Conservation (phyloP, 1,140 invertebrate species). For the Sipha flava region DNA sequence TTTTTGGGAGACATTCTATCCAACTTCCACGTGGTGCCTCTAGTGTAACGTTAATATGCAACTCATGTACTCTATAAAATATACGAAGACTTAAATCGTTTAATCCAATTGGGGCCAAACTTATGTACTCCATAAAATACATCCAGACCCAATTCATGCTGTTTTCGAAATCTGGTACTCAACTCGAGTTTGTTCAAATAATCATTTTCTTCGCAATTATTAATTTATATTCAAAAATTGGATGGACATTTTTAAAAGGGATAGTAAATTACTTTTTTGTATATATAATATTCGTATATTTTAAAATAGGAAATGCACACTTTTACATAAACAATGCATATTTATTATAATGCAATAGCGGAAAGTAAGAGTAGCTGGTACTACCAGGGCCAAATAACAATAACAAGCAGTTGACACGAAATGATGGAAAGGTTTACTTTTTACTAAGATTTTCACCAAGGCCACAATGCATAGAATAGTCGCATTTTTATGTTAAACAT, state of each 20-base stretch:
- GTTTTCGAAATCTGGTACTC: too few species aligned
- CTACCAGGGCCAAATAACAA: slow-evolving; percentile 18
- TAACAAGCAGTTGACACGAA: slow-evolving; percentile 25
- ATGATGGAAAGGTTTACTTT: slow-evolving; percentile 17
- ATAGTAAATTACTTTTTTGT: neutral
- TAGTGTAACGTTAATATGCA: too few species aligned
- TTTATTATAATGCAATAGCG: neutral
- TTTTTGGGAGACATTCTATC: too few species aligned
- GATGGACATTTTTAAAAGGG: too few species aligned
- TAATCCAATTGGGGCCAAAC: too few species aligned
- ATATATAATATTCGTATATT: neutral
- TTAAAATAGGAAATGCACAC: neutral
- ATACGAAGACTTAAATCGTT: too few species aligned
- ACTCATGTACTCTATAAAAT: too few species aligned
- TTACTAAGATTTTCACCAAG: neutral
- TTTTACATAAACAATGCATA: neutral
- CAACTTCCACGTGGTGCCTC: too few species aligned
- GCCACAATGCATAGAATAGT: neutral
- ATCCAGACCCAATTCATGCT: too few species aligned
- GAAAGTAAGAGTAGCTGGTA: slow-evolving; percentile 24
- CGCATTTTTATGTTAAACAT: neutral
- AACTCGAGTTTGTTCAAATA: too few species aligned
- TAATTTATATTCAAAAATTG: too few species aligned
- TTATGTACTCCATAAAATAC: neutral
- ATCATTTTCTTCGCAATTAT: too few species aligned